phyloP scores from a whole-genome alignment of 2,113 vertebrate species.

The Cacatua alba region DNA sequence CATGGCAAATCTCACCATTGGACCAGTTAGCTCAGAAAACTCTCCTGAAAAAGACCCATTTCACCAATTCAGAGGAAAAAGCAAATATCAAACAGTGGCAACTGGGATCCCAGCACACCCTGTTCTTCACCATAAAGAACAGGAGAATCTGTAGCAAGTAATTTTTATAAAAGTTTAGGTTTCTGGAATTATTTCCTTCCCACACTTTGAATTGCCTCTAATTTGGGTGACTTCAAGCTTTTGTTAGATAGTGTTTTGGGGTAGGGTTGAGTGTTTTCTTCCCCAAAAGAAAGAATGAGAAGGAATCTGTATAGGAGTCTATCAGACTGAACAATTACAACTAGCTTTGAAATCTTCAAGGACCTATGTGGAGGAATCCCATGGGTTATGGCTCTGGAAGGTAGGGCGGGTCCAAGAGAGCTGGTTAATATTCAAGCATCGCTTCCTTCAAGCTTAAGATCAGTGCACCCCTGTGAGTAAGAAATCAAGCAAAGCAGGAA shows the following conservation, averaged over 20 bases:
- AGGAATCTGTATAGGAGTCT: conserved; percentile 2
- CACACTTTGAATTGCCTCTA: neutral
- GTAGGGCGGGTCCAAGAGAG: neutral
- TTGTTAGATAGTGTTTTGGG: neutral
- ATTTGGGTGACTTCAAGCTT: neutral
- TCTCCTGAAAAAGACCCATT: neutral
- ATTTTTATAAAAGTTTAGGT: neutral
- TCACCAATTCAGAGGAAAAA: neutral
- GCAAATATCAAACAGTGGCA: neutral
- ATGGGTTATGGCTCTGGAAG: neutral
- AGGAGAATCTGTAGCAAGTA: neutral
- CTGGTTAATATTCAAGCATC: neutral
- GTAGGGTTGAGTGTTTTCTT: neutral
- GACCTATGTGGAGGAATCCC: neutral
- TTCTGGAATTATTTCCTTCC: neutral
- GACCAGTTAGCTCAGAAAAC: neutral
- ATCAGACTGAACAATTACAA: conserved; percentile 6
- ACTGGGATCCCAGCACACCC: neutral
- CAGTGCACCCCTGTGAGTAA: neutral
- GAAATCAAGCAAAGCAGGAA: neutral
- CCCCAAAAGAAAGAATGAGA: neutral
- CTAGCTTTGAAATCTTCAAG: neutral
- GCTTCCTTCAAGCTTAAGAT: neutral
- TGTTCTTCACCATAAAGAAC: neutral
- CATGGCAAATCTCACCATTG: neutral